These are phyloP conservation scores for Chironomus tentans DNA, from an alignment of 2,888 invertebrate genomes.

Conservation along the genomic window DNA sequence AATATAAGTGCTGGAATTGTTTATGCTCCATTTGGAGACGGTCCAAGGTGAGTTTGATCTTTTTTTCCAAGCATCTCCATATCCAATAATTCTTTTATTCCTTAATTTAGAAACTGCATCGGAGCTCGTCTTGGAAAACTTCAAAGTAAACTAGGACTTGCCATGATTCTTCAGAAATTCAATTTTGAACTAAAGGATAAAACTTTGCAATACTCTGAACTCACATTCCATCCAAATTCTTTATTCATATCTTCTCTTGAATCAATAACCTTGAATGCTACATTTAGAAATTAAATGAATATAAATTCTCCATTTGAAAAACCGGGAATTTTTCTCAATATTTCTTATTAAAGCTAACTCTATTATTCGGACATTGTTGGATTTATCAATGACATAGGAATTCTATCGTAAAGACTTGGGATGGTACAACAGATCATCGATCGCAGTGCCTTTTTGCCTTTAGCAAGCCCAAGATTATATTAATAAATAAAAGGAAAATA, in stretches of 20 bases:
- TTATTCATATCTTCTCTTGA: background rate
- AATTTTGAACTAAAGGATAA: background rate
- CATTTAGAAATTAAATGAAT: too few relatives aligned
- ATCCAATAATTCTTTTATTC: background rate
- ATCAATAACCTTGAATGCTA: too few relatives aligned
- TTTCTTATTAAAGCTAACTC: too few relatives aligned
- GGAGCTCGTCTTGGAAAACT: background rate
- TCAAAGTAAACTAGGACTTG: background rate
- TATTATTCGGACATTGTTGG: too few relatives aligned
- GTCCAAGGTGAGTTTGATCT: background rate
- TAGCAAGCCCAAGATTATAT: too few relatives aligned
- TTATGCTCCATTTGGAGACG: background rate
- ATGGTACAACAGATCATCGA: too few relatives aligned
- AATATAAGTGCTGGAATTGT: slow-evolving; percentile 28
- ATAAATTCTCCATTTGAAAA: too few relatives aligned
- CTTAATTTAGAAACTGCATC: background rate
- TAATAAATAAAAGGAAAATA: too few relatives aligned
- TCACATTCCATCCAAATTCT: background rate
- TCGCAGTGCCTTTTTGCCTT: too few relatives aligned
- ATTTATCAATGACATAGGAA: too few relatives aligned
- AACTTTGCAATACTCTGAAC: background rate
- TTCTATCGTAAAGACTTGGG: too few relatives aligned
- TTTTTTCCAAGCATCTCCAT: background rate
- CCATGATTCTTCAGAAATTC: background rate
- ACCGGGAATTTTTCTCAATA: too few relatives aligned